Conservation (phyloP, 1,140 invertebrate genomes). For the Sitobion miscanthi region DNA sequence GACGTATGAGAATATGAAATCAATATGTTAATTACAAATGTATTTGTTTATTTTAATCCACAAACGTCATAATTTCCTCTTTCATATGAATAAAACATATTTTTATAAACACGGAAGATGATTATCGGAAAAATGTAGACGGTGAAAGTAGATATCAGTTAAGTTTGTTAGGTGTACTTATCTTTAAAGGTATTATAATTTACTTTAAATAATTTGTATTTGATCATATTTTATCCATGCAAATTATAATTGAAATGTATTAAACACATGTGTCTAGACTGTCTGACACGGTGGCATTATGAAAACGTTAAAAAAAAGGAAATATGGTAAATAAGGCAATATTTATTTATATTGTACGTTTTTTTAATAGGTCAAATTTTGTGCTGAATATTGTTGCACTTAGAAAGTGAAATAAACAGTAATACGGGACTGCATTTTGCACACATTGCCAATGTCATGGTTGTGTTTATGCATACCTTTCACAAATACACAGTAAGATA, state of each 20-base stretch:
- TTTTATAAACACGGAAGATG: background rate
- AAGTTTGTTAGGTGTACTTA: background rate
- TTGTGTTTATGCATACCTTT: background rate
- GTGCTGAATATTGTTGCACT: constrained; percentile 12
- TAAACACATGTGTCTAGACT: constrained; percentile 28
- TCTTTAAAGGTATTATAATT: background rate
- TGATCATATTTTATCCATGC: background rate
- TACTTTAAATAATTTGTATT: background rate
- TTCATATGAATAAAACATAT: constrained; percentile 35
- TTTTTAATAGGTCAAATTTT: constrained; percentile 42
- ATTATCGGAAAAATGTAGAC: constrained; percentile 13
- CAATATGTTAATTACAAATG: constrained; percentile 12
- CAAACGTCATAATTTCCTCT: constrained; percentile 17
- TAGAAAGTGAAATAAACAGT: constrained; percentile 25
- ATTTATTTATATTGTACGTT: constrained; percentile 9
- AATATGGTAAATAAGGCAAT: background rate
- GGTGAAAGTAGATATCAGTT: constrained; percentile 12
- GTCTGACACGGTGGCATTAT: constrained; percentile 33
- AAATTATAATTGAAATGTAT: constrained; percentile 17
- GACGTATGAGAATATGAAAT: background rate
- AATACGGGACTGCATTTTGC: background rate
- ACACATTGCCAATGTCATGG: constrained; percentile 7
- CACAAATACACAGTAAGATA: background rate
- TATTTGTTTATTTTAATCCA: background rate
- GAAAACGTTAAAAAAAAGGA: background rate